Base-by-base conservation (phyloP, 1,140 invertebrate species). In the Aphis gossypii region DNA sequence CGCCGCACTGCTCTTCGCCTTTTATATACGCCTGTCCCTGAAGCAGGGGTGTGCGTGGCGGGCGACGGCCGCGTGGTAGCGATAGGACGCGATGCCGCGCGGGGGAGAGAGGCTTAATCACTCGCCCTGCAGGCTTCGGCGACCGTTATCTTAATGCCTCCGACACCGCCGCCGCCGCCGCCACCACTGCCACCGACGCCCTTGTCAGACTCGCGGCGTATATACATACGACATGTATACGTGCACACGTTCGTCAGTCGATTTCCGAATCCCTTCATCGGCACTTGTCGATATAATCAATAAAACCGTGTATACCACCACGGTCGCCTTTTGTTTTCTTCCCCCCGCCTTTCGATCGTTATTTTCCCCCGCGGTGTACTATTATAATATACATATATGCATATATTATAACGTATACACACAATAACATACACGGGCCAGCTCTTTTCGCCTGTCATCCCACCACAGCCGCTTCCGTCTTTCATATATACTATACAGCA, bases 81-180 rank as follows among this genome's bases (percentile, higher is more conserved):
- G 46, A 35, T 35, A 48, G 56, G 30, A 38, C 8, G 93, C 25
- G 68, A 23, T 38, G 60, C 60, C 30, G 84, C 41, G 84, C 41
- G 84, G 51, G 46, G 68, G 25, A 89, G 51, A 46, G 83, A 90
- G 84, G 93, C 89, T 90, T 92, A 84, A 92, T 90, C 89, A 86
- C 93, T 94, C 93, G 92, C 92, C 76, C 92, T 93, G 92, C 91
- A 92, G 91, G 91, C 91, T 35, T 82, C 68, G 44, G 91, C 92
- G 76, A 93, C 92, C 92, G 92, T 93, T 93, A 93, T 93, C 92
- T 93, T 93, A 93, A n/a, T 54, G 82, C 92, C 48, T 51, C 91
- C 30, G 60, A 76, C 87, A 38, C 68, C 91, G 35, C 91, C 91
- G 23, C 76, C 38, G 30, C 60, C 44, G 46, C 46, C 9, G 3